Conservation (phyloP, 37 sponge, comb jelly and placozoan genomes). For the Amphimedon queenslandica region DNA sequence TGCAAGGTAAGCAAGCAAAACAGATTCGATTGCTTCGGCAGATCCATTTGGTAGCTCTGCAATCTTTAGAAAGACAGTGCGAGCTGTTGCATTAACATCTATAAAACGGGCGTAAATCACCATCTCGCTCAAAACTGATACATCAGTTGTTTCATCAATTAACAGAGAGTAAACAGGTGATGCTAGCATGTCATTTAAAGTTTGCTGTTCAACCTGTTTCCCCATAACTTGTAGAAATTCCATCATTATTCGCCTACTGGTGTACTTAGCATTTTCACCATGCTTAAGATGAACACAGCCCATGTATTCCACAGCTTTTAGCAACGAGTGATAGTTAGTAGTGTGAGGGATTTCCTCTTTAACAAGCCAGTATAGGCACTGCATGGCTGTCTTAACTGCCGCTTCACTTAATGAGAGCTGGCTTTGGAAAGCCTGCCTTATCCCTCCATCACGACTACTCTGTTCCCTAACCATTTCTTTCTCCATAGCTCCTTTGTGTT, state of each 20-base stretch:
- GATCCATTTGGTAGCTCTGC: slow-evolving; percentile 24
- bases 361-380: slow-evolving; percentile 30
- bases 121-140: slow-evolving; percentile 9
- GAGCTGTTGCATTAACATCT: background rate
- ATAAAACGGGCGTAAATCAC: slow-evolving; percentile 32
- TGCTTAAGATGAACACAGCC: slow-evolving; percentile 3
- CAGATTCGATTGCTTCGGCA: slow-evolving; percentile 41
- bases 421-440: background rate
- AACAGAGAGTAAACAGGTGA: slow-evolving; percentile 8
- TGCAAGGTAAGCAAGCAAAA: background rate
- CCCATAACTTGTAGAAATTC: slow-evolving; percentile 23
- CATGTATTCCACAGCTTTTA: slow-evolving; percentile 13
- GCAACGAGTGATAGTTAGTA: background rate
- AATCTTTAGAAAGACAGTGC: slow-evolving; percentile 21
- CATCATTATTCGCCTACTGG: slow-evolving; percentile 1
- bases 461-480: background rate
- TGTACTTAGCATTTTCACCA: slow-evolving; percentile 21
- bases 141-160: slow-evolving; percentile 31
- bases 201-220: slow-evolving; percentile 5
- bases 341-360: slow-evolving; percentile 16
- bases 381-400: slow-evolving; percentile 13
- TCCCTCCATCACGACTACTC: background rate
- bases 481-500: background rate
- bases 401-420: background rate
- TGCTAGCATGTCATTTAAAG: background rate